phyloP scores from a whole-genome alignment of 2,888 invertebrate genomes.

The Caenorhabditis sinica region DNA sequence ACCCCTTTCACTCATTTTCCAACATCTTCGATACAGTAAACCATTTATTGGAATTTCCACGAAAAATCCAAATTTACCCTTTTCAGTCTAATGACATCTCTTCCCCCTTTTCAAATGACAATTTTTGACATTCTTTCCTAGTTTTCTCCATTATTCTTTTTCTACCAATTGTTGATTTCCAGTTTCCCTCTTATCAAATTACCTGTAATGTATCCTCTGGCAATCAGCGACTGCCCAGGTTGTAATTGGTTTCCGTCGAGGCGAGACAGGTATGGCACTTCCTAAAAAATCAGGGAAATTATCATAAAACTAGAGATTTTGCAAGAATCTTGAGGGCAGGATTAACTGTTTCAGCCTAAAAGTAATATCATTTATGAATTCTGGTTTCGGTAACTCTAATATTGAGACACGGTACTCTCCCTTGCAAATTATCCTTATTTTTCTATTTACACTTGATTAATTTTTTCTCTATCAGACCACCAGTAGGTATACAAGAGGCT shows the following conservation, averaged over 20 bases:
- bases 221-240: constrained; percentile 83
- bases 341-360: not conserved
- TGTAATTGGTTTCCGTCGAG: constrained; percentile 82
- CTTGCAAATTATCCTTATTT: not conserved
- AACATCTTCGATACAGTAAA: too few relatives aligned
- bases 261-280: constrained; percentile 82
- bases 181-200: constrained; percentile 23
- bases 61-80: not conserved
- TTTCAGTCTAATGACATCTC: not conserved
- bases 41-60: too few relatives aligned
- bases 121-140: not conserved
- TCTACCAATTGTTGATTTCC: constrained; percentile 11
- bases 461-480: not conserved
- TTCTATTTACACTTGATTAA: constrained; percentile 19
- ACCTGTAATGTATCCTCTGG: constrained; percentile 81
- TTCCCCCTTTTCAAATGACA: not conserved
- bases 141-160: not conserved
- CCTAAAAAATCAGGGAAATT: constrained; percentile 69
- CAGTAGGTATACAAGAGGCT: not conserved
- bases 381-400: not conserved
- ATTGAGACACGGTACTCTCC: not conserved
- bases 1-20: too few relatives aligned
- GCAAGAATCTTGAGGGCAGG: too few relatives aligned
- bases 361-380: too few relatives aligned
- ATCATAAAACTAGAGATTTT: not conserved